phyloP scores from a whole-genome alignment of 2,888 invertebrate species.

The Cordylochernes scorpioides region DNA sequence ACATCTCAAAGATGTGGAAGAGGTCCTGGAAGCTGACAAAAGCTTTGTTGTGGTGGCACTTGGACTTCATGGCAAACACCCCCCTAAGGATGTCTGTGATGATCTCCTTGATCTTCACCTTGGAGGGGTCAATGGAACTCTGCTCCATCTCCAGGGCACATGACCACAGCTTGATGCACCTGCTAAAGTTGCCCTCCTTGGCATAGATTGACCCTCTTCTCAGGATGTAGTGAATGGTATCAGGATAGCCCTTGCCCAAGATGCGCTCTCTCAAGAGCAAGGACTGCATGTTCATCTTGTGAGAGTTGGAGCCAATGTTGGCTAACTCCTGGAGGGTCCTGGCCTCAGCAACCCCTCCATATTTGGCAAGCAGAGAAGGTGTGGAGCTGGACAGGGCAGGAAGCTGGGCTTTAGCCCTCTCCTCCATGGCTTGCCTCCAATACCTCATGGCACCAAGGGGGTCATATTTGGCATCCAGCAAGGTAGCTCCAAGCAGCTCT shows the following conservation, averaged over 20 bases:
- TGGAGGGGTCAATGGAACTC: no score
- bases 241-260: constrained; percentile 69
- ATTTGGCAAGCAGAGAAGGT: constrained; percentile 46
- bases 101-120: no score
- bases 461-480: constrained; percentile 82
- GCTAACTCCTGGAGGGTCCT: constrained; percentile 47
- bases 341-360: constrained; percentile 62
- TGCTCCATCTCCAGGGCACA: constrained; percentile 81
- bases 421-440: constrained; percentile 74
- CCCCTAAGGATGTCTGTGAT: no score
- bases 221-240: constrained; percentile 83
- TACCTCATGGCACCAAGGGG: constrained; percentile 62
- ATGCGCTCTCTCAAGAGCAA: constrained; percentile 71
- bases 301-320: constrained; percentile 67
- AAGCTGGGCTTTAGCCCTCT: constrained; percentile 30
- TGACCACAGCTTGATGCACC: constrained; percentile 78
- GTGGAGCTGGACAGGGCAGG: constrained; percentile 3
- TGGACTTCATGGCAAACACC: no score
- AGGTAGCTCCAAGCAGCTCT: constrained; percentile 73
- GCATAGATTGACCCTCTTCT: constrained; percentile 81
- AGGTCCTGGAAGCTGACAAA: no score
- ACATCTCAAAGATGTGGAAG: no score
- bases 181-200: constrained; percentile 65
- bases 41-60: no score
- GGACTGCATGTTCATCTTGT: constrained; percentile 74